phyloP scores from a whole-genome alignment of 1,140 invertebrate genomes.

The Asbolus verrucosus region DNA sequence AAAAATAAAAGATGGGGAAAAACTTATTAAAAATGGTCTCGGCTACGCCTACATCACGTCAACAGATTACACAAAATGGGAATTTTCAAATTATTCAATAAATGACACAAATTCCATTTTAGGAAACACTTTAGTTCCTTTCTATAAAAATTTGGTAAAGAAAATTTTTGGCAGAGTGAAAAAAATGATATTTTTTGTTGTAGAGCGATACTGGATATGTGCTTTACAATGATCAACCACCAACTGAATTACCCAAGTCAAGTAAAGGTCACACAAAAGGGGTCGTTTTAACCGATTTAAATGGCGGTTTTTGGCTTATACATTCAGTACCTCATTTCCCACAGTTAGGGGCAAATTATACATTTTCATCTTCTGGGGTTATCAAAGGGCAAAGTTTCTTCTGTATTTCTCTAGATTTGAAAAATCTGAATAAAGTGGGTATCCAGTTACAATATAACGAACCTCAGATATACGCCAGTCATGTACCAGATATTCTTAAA shows the following conservation, averaged over 20 bases:
- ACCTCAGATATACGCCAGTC: constrained; percentile 74
- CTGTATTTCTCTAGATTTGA: constrained; percentile 79
- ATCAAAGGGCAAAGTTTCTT: constrained; percentile 88
- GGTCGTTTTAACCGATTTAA: constrained; percentile 77
- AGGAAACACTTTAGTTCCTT: constrained; percentile 76
- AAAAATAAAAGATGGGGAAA: constrained; percentile 69
- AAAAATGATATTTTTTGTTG: too few relatives aligned
- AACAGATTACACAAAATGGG: constrained; percentile 73
- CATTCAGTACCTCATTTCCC: constrained; percentile 93
- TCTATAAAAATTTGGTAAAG: constrained; percentile 67
- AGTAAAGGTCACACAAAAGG: constrained; percentile 88
- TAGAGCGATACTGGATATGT: constrained; percentile 71
- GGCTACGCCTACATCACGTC: constrained; percentile 81
- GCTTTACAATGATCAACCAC: constrained; percentile 88
- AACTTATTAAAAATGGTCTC: constrained; percentile 72
- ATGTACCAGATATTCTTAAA: constrained; percentile 69
- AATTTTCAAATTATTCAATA: constrained; percentile 76
- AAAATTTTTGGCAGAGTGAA: constrained; percentile 48
- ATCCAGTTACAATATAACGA: constrained; percentile 81
- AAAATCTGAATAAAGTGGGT: constrained; percentile 79
- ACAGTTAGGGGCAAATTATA: constrained; percentile 69
- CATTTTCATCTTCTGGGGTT: constrained; percentile 79
- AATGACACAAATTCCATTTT: constrained; percentile 78
- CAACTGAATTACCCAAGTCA: constrained; percentile 70
- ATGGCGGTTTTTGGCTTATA: constrained; percentile 87